phyloP scores from a whole-genome alignment of 1,140 invertebrate genomes.

The Chionoecetes opilio region DNA sequence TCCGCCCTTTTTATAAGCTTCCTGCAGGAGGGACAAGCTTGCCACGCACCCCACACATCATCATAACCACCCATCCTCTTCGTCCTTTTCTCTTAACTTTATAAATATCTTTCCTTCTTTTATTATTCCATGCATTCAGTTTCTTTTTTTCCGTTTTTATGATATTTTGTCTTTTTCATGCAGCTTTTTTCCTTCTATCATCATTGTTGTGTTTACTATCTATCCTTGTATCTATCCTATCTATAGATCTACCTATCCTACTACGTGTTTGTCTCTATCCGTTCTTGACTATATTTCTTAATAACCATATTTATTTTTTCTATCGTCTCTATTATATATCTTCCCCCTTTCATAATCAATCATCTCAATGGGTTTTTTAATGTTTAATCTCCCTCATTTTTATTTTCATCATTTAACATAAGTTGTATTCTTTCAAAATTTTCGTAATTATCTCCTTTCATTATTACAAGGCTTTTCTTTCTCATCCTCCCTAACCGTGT shows the following conservation, averaged over 20 bases:
- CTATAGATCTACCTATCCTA: no score
- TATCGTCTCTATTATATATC: background rate
- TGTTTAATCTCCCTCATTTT: background rate
- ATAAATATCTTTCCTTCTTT: no score
- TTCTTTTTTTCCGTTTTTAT: background rate
- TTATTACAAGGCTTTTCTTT: slow-evolving; percentile 1
- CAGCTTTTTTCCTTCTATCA: no score
- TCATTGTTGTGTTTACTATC: no score
- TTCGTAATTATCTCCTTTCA: background rate
- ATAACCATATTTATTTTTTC: background rate
- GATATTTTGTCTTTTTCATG: no score
- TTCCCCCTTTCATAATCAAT: background rate
- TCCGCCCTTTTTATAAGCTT: background rate
- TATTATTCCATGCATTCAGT: no score
- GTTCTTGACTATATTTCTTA: no score
- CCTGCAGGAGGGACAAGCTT: background rate
- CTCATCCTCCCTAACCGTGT: background rate
- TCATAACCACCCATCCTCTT: background rate
- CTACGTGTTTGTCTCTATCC: no score
- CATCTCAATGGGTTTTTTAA: background rate
- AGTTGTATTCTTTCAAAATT: background rate
- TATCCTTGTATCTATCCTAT: no score
- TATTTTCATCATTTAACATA: background rate
- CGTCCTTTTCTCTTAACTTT: no score
- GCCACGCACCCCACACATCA: background rate